A percentile compares a stretch with the other conserved stretches of the same genome.
Conservation (phyloP, 1,140 invertebrate genomes). For the Heliconius melpomene region DNA sequence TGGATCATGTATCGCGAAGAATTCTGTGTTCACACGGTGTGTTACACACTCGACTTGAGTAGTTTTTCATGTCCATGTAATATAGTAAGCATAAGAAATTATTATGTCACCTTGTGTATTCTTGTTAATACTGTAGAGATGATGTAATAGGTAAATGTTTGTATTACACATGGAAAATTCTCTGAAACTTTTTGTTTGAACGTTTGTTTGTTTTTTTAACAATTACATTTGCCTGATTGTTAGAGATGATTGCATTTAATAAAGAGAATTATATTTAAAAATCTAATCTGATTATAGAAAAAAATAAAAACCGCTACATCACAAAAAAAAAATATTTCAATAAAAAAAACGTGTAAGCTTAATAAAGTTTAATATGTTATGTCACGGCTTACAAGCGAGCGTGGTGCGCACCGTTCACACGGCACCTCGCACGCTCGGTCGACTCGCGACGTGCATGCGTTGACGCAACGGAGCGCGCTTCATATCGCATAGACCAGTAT, state of each 20-base stretch:
- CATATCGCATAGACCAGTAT: not conserved
- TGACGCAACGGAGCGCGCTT: conserved; percentile 22
- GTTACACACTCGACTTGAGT: conserved; percentile 12
- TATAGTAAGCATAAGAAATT: not conserved
- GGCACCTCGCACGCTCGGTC: conserved; percentile 19
- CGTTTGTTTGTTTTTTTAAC: too few relatives aligned
- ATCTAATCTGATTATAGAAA: too few relatives aligned
- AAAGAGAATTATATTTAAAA: too few relatives aligned
- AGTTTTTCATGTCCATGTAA: not conserved
- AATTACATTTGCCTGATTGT: too few relatives aligned
- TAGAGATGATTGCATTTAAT: too few relatives aligned
- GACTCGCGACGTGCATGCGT: conserved; percentile 12
- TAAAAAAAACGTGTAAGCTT: not conserved
- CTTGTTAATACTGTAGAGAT: not conserved
- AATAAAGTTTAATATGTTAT: not conserved
- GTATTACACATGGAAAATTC: not conserved
- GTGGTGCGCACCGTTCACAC: conserved; percentile 7
- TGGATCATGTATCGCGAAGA: conserved; percentile 27
- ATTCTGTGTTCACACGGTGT: conserved; percentile 24
- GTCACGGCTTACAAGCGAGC: not conserved
- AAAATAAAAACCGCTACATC: too few relatives aligned
- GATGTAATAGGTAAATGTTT: not conserved
- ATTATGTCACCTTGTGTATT: not conserved
- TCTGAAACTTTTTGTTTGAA: too few relatives aligned
- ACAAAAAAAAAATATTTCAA: not conserved